Percentiles rank a stretch among this genome's conserved stretches.
phyloP scores from a whole-genome alignment of 2,888 invertebrate genomes.

The Laothoe populi region DNA sequence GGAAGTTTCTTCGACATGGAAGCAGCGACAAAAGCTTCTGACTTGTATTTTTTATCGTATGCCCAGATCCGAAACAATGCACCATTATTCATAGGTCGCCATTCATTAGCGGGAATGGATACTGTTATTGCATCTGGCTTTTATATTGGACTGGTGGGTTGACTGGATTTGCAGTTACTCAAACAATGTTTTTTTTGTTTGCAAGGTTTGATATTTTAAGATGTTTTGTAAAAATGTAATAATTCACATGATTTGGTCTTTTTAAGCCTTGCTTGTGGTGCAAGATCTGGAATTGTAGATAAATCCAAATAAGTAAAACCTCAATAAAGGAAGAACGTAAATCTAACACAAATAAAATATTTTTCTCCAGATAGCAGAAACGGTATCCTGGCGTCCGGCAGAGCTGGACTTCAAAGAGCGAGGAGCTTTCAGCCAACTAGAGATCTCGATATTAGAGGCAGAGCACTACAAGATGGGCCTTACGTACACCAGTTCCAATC shows the following conservation, averaged over 20 bases:
- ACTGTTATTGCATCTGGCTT: constrained; percentile 43
- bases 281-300: no score
- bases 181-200: background rate
- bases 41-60: constrained; percentile 36
- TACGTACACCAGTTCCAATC: constrained; percentile 68
- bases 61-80: constrained; percentile 50
- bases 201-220: background rate
- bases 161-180: background rate
- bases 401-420: constrained; percentile 75
- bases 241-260: no score
- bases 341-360: background rate
- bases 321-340: background rate
- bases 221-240: no score
- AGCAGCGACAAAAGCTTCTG: constrained; percentile 31
- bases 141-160: constrained; percentile 30
- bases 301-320: no score
- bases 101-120: constrained; percentile 53
- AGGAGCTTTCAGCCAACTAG: constrained; percentile 72
- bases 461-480: constrained; percentile 71
- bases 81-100: constrained; percentile 54
- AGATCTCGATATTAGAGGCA: constrained; percentile 67
- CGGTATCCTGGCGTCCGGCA: constrained; percentile 59
- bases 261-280: no score
- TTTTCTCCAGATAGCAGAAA: constrained; percentile 71
- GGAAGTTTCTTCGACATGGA: constrained; percentile 26